phyloP scores from a whole-genome alignment of 1,140 invertebrate species.

The Theocolax elegans region DNA sequence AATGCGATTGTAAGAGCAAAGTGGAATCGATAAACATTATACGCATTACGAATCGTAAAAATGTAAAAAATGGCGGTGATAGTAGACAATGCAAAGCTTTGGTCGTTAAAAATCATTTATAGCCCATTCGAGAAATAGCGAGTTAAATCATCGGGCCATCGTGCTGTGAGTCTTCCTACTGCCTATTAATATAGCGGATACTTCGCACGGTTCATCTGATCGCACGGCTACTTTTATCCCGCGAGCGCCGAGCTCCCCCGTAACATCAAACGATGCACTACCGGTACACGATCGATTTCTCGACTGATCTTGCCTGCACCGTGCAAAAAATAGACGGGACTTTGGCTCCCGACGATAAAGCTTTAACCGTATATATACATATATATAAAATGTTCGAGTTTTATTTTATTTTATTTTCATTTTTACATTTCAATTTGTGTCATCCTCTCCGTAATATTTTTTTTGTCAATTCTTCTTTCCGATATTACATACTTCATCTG shows the following conservation, averaged over 20 bases:
- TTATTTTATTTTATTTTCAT: no score
- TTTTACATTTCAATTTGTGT: no score
- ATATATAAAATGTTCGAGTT: no score
- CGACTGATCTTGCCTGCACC: neutral
- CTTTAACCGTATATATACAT: no score
- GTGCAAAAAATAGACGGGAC: neutral
- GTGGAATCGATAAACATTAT: neutral
- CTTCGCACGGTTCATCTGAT: neutral
- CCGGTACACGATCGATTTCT: neutral
- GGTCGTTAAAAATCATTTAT: slow-evolving; percentile 19
- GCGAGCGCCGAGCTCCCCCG: no score
- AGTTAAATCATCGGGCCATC: neutral
- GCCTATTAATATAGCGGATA: neutral
- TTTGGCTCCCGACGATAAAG: no score
- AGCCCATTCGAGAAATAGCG: neutral
- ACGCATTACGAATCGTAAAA: no score
- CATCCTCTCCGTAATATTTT: no score
- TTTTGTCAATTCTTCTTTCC: no score
- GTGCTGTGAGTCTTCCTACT: neutral
- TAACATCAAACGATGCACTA: neutral
- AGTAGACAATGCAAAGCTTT: no score
- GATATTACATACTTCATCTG: no score
- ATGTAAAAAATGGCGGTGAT: no score
- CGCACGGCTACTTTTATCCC: neutral
- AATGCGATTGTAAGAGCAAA: neutral